Percentiles rank a stretch among this genome's conserved stretches.
Conservation (phyloP, 1,140 invertebrate genomes). For the Cyclina sinensis region DNA sequence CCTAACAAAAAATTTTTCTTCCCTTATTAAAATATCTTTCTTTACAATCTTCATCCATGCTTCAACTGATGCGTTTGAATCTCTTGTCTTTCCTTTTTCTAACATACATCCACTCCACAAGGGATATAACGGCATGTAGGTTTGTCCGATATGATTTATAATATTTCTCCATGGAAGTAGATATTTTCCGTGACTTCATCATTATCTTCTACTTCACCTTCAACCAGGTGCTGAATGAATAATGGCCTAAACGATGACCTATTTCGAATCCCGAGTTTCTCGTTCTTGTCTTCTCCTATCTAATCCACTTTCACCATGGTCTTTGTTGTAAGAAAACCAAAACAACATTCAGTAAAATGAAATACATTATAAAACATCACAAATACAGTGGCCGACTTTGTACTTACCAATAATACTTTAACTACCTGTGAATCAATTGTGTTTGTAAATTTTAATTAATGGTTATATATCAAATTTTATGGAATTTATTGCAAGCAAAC, state of each 20-base stretch:
- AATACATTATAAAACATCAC: slow-evolving; percentile 11
- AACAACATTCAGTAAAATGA: neutral
- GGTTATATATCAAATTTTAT: neutral
- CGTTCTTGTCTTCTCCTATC: slow-evolving; percentile 22
- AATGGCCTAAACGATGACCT: slow-evolving; percentile 17
- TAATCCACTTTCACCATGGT: slow-evolving; percentile 15
- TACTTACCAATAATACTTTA: neutral
- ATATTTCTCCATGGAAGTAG: slow-evolving; percentile 10
- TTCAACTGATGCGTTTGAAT: neutral
- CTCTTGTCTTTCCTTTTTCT: neutral
- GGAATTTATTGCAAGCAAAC: no score
- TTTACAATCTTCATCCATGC: slow-evolving; percentile 17
- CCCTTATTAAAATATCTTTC: slow-evolving; percentile 22
- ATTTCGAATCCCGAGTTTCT: neutral
- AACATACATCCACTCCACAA: slow-evolving; percentile 10
- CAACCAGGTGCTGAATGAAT: slow-evolving; percentile 4
- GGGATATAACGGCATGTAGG: slow-evolving; percentile 16
- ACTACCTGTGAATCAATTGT: neutral
- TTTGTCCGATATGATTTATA: slow-evolving; percentile 19
- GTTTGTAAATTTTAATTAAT: neutral
- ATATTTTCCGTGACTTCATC: slow-evolving; percentile 3
- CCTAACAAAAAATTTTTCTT: neutral
- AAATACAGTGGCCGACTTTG: neutral
- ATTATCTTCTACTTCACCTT: slow-evolving; percentile 17
- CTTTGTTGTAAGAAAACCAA: neutral